Evolutionary conservation across 2,113 vertebrate genomes (phyloP).

Genomic region (Triplophysa rosa): DNA sequence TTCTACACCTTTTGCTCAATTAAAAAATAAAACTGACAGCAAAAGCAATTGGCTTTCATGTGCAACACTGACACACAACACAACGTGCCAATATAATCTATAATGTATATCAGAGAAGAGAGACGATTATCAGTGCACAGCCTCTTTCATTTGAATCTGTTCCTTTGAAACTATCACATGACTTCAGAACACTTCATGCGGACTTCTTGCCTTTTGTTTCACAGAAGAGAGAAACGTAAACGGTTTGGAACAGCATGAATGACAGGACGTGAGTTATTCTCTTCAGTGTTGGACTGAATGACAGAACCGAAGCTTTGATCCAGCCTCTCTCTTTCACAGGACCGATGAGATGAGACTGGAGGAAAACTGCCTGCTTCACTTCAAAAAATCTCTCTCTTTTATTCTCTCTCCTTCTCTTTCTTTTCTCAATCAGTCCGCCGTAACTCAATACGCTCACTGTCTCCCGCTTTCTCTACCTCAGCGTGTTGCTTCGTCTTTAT

Average conservation of each 20-base stretch:
- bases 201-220: conserved; percentile 8
- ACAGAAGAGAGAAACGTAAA: conserved; percentile 2
- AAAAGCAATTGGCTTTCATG: too few species aligned
- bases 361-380: conserved; percentile 30
- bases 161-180: too few species aligned
- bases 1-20: too few species aligned
- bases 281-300: background rate
- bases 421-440: conserved; percentile 4
- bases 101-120: too few species aligned
- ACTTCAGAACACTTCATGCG: too few species aligned
- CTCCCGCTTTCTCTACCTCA: background rate
- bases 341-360: conserved; percentile 46
- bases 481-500: background rate
- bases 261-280: background rate
- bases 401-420: conserved; percentile 12
- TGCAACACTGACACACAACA: too few species aligned
- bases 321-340: conserved; percentile 28
- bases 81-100: too few species aligned
- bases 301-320: conserved; percentile 41
- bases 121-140: too few species aligned
- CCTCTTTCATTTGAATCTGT: too few species aligned
- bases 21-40: too few species aligned
- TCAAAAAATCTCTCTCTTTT: conserved; percentile 17
- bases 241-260: background rate
- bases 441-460: conserved; percentile 16